Evolutionary conservation across 2,888 invertebrate genomes (phyloP), one percentile per base, ranked within the genome.

Genomic region (Heliconius charithonia): DNA sequence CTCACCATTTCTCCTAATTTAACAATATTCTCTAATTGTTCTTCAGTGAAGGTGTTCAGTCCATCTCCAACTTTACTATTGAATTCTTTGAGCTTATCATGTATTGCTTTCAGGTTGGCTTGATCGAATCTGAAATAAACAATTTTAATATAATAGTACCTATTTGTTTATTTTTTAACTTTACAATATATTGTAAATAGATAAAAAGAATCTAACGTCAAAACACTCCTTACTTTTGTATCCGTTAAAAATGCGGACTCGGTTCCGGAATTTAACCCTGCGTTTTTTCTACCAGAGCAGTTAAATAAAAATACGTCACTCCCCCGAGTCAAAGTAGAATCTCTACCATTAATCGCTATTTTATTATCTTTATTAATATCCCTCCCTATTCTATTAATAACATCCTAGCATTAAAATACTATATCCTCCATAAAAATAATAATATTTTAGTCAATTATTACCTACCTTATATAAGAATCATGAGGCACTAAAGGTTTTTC

Each of bases 61-160:
- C 93, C 95, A 77, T 95, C 95, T 0, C 93, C 95, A 16, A 95
- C 89, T 89, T 96, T 97, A 69, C 93, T 92, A 87, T 97, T 98
- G 84, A 98, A 97, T 88, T 98, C 97, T 85, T 93, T 96, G 77
- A 97, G 88, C 88, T 97, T 97, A 84, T 97, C 97, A 81, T 97
- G 92, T 84, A 98, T 97, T 67, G 97, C 97, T 77, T 95, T 95
- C 37, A 97, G 89, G 92, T 97, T 97, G 9, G 97, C 98, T 86
- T 97, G 96, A 85, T 98, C 98, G 87, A 98, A 97, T 82, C 96
- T 96, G 83, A 96, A 94, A 92, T 29, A 90, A 73, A 4, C 25
- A 41, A 25, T 71, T 70, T 41, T 41, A n/a, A 37, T 37, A 37
- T 10, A 37, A 37, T 29, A n/a, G n/a, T n/a, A n/a, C n/a, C n/a